phyloP scores from a whole-genome alignment of 1,140 invertebrate species.

The Luehdorfia chinensis region DNA sequence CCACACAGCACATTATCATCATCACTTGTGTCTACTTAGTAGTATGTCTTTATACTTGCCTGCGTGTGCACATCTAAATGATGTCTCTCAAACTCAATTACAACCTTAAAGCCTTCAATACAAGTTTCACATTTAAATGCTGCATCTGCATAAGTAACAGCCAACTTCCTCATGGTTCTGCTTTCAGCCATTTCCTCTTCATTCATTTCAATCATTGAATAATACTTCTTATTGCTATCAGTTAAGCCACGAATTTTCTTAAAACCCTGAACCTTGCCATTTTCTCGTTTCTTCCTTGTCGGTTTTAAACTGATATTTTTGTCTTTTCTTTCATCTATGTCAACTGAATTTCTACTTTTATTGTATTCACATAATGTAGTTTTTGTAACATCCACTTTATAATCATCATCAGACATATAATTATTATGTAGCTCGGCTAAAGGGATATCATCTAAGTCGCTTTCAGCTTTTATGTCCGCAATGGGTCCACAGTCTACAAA shows the following conservation, averaged over 20 bases:
- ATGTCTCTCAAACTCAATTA: constrained; percentile 33
- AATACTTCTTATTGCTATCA: constrained; percentile 24
- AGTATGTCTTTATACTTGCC: too few species aligned
- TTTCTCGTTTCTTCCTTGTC: too few species aligned
- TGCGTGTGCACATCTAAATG: constrained; percentile 27
- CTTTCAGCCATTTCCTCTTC: constrained; percentile 27
- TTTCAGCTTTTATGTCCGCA: constrained; percentile 39
- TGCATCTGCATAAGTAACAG: constrained; percentile 16
- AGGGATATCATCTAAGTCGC: constrained; percentile 41
- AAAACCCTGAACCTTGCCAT: too few species aligned
- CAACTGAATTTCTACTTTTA: too few species aligned
- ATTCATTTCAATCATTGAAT: constrained; percentile 22
- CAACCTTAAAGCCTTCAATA: constrained; percentile 34
- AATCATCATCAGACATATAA: constrained; percentile 10
- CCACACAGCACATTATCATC: too few species aligned
- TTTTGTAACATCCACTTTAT: neutral
- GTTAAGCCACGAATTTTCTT: constrained; percentile 10
- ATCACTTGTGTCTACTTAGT: too few species aligned
- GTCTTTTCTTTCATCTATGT: too few species aligned
- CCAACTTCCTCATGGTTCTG: constrained; percentile 22
- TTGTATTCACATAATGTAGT: too few species aligned
- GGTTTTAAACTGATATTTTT: too few species aligned
- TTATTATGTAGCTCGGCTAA: constrained; percentile 34
- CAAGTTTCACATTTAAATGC: constrained; percentile 44
- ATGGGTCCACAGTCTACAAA: constrained; percentile 43